Evolutionary conservation across 2,888 invertebrate genomes (phyloP).

Genomic region (Drosophila kuntzei): DNA sequence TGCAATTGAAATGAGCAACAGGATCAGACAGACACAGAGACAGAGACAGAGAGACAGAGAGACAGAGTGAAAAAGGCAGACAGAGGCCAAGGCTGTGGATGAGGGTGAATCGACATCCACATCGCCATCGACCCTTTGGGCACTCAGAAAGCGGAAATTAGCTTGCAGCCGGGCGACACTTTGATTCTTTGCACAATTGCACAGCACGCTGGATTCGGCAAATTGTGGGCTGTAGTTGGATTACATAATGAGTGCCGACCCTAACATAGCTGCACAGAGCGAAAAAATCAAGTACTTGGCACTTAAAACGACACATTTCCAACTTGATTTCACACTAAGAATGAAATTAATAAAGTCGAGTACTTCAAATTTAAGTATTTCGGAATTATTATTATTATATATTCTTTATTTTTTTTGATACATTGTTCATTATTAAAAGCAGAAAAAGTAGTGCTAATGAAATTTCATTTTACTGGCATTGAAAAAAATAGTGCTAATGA

Average conservation of each 20-base stretch:
- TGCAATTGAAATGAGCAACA: slow-evolving; percentile 58
- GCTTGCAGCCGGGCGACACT: slow-evolving; percentile 49
- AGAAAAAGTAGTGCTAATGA: no score
- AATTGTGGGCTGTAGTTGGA: neutral
- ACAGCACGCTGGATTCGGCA: slow-evolving; percentile 12
- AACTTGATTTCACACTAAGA: no score
- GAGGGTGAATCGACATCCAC: neutral
- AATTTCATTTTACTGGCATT: no score
- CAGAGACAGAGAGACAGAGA: neutral
- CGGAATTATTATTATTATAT: no score
- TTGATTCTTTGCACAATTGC: slow-evolving; percentile 50
- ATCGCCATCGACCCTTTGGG: slow-evolving; percentile 28
- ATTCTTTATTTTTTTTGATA: no score
- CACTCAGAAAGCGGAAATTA: slow-evolving; percentile 68
- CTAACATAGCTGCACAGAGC: no score
- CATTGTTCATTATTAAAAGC: no score
- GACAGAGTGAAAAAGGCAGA: neutral
- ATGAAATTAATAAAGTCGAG: no score
- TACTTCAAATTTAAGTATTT: no score
- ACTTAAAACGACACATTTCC: no score
- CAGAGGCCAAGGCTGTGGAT: slow-evolving; percentile 13
- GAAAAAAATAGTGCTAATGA: no score
- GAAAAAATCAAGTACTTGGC: no score
- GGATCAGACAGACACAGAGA: slow-evolving; percentile 8
- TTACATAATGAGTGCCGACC: slow-evolving; percentile 19